Base-by-base conservation (phyloP, 2,797 vertebrate species). In the Gymnocypris eckloni region DNA sequence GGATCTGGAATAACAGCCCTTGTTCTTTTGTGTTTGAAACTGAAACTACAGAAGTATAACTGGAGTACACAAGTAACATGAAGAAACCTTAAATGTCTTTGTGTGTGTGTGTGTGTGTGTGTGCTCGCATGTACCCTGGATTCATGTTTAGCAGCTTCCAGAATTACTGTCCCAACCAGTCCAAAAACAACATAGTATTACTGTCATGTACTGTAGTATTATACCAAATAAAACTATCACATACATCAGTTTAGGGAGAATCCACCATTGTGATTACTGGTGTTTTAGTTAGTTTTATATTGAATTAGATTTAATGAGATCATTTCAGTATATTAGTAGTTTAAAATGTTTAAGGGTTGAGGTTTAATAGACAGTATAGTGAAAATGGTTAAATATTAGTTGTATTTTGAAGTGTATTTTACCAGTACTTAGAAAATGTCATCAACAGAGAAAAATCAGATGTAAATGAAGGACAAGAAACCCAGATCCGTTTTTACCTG, bases 401-500 rank as follows among this genome's bases (percentile, higher is more conserved):
- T 41, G 33, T 7, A 16, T 41, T 28, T 54, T 45, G 2, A 79
- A 28, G 4, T 45, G n/a, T 64, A 48, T 48, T 41, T 28, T 6
- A 22, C 15, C 15, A 16, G 12, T 28, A 22, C 25, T 80, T 18
- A 39, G 5, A 67, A 39, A 12, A 59, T 4, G 3, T 13, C 4
- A 16, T 73, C 18, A 73, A 48, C 43, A 6, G 9, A 15, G 25
- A 33, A 20, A 61, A 76, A 37, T 81, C 48, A 7, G 64, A 37
- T 16, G 25, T 28, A 84, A 79, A 56, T 6, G 61, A 80, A 83
- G 18, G 10, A 85, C 41, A 20, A 84, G 52, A 81, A 79, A 1
- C 15, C 79, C 12, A 67, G 28, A 2, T 89, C 84, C 73, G 81
- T 89, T 93, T 93, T 94, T 93, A 90, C 92, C 92, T 82, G 87